Evolutionary conservation across 2,113 vertebrate genomes (phyloP).

Genomic region (Neopipo cinnamomea): DNA sequence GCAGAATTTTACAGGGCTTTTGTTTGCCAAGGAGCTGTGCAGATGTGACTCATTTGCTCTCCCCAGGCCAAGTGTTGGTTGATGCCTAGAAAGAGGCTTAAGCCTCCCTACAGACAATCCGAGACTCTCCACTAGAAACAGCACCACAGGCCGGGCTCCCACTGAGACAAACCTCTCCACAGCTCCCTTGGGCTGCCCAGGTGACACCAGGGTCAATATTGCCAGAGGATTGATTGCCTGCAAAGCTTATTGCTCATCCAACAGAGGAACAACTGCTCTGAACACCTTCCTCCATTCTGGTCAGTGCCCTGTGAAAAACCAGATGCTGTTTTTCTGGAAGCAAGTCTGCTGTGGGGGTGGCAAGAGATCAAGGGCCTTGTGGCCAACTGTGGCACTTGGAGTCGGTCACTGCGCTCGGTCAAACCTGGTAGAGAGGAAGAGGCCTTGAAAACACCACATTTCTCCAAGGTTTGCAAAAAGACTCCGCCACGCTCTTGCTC

Average conservation of each 20-base stretch:
- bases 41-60: constrained; percentile 54
- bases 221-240: neutral
- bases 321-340: neutral
- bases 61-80: neutral
- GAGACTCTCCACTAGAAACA: neutral
- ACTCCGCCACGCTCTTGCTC: neutral
- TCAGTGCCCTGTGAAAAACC: neutral
- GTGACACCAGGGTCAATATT: neutral
- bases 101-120: neutral
- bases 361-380: neutral
- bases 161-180: neutral
- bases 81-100: constrained; percentile 47
- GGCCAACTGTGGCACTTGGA: neutral
- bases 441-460: neutral
- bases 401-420: neutral
- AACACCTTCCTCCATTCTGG: neutral
- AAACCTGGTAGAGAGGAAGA: neutral
- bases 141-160: neutral
- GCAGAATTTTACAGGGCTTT: constrained; percentile 20
- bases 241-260: neutral
- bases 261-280: accelerated
- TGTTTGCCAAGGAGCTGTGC: neutral
- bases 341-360: neutral
- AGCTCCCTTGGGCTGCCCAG: neutral
- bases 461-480: neutral